A percentile compares a stretch with the other conserved stretches of the same genome.
These are phyloP conservation scores for Eilema sororculum DNA, from an alignment of 2,888 invertebrate species.

Conservation along the genomic window DNA sequence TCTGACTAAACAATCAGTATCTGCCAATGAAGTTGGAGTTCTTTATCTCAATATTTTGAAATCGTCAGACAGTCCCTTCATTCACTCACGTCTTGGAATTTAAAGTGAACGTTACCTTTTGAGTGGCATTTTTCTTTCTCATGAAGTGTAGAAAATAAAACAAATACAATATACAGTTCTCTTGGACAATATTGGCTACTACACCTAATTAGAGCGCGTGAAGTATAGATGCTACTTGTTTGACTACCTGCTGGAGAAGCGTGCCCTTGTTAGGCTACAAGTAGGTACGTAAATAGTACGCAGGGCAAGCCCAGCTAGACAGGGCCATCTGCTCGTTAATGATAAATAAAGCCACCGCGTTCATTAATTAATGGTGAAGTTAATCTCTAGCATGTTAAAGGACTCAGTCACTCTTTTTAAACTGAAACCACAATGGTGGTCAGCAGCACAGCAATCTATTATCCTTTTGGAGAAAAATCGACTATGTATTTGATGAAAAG, in stretches of 20 bases:
- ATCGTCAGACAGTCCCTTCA: too few relatives aligned
- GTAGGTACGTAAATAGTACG: not conserved
- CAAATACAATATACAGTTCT: too few relatives aligned
- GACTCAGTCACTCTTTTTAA: not conserved
- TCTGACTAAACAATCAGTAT: too few relatives aligned
- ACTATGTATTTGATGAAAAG: too few relatives aligned
- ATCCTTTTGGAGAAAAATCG: not conserved
- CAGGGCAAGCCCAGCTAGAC: not conserved
- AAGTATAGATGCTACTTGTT: not conserved
- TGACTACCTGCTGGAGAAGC: not conserved
- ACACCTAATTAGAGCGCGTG: not conserved
- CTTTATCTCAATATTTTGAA: too few relatives aligned
- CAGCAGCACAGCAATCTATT: not conserved
- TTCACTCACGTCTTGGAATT: too few relatives aligned
- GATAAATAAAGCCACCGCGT: not conserved
- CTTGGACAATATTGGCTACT: not conserved
- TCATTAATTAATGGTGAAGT: not conserved
- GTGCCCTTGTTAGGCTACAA: not conserved
- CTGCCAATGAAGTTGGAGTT: too few relatives aligned
- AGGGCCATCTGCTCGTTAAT: not conserved
- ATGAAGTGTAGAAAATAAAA: not conserved
- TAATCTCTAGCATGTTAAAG: not conserved
- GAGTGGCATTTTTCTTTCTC: not conserved
- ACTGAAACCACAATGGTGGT: not conserved
- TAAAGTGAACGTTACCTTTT: not conserved